Conservation (phyloP, 2,113 vertebrate genomes). For the Siniperca chuatsi region DNA sequence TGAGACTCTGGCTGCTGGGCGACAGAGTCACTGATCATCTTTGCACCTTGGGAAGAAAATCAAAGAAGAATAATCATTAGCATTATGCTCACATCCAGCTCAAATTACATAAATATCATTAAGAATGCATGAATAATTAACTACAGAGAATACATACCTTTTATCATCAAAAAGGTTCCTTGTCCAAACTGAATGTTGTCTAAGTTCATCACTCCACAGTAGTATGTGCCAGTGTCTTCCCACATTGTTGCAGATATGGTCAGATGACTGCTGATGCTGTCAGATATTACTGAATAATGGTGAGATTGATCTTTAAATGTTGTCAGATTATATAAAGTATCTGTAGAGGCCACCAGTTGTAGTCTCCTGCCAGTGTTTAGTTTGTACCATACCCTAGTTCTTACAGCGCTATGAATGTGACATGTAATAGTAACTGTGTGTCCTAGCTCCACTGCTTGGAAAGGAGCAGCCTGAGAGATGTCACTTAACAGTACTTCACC, state of each 20-base stretch:
- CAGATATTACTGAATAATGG: neutral
- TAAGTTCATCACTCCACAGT: slow-evolving; percentile 45
- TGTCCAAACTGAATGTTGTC: slow-evolving; percentile 31
- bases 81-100: neutral
- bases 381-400: slow-evolving; percentile 32
- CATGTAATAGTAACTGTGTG: neutral
- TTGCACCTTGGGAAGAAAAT: neutral
- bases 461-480: slow-evolving; percentile 10
- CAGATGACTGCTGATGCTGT: neutral
- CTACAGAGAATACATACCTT: slow-evolving; percentile 5
- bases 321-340: neutral
- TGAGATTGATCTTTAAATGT: accelerated
- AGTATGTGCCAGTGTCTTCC: slow-evolving; percentile 29
- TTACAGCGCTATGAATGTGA: accelerated
- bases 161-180: neutral
- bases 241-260: slow-evolving; percentile 6
- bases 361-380: slow-evolving; percentile 17
- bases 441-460: neutral
- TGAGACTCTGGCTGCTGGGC: slow-evolving; percentile 24
- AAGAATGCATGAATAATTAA: no score
- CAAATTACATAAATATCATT: accelerated
- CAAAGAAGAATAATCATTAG: neutral
- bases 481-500: neutral
- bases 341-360: accelerated
- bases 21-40: slow-evolving; percentile 25